Evolutionary conservation across 2,113 vertebrate genomes (phyloP).

Genomic region (Chaenogobius annularis): DNA sequence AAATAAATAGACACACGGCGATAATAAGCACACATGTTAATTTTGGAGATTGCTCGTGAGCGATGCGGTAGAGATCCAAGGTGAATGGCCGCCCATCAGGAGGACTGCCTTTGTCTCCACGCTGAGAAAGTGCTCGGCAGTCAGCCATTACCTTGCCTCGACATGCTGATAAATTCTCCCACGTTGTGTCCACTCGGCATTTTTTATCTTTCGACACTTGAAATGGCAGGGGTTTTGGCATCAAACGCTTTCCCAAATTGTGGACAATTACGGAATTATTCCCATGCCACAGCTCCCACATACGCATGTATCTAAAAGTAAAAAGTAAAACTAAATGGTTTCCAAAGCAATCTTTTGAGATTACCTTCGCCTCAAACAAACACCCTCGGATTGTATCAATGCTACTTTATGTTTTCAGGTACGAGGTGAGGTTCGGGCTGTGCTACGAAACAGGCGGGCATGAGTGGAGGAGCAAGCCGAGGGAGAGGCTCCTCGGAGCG

Average conservation of each 20-base stretch:
- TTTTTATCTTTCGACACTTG: background rate
- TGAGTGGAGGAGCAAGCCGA: conserved; percentile 53
- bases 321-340: conserved; percentile 9
- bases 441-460: conserved; percentile 37
- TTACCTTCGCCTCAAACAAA: background rate
- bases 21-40: conserved; percentile 21
- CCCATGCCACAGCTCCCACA: background rate
- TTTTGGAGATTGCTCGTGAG: conserved; percentile 19
- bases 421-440: conserved; percentile 21
- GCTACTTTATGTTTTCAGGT: background rate
- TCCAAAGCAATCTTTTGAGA: conserved; percentile 38
- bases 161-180: conserved; percentile 51
- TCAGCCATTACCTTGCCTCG: conserved; percentile 77
- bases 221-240: background rate
- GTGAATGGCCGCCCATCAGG: conserved; percentile 72
- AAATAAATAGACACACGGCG: conserved; percentile 3
- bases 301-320: background rate
- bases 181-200: conserved; percentile 19
- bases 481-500: conserved; percentile 52
- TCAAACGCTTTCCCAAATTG: background rate
- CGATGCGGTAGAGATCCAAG: conserved; percentile 38
- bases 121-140: conserved; percentile 66
- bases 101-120: conserved; percentile 78
- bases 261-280: background rate
- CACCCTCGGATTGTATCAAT: background rate